A percentile compares a stretch with the other conserved stretches of the same genome.
Evolutionary conservation across 2,113 vertebrate species (phyloP).

Genomic region (Megalops atlanticus): DNA sequence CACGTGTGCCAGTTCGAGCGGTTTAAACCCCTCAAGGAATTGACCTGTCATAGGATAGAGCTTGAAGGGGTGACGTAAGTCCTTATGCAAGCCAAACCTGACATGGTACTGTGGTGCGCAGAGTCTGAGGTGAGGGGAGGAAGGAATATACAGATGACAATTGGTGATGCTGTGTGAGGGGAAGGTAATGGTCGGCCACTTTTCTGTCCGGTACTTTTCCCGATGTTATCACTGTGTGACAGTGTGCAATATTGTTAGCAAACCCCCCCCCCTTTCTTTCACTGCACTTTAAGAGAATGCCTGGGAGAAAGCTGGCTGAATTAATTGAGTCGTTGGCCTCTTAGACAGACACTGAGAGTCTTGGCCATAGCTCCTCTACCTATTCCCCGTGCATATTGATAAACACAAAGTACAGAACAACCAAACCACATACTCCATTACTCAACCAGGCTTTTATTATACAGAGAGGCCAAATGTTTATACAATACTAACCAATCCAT

Average conservation of each 20-base stretch:
- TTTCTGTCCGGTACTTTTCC: no score
- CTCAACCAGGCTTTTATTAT: not conserved
- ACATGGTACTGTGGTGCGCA: no score
- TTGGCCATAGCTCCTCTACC: not conserved
- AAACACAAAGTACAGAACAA: not conserved
- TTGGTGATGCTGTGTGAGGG: not conserved
- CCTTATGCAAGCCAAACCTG: no score
- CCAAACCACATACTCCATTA: no score
- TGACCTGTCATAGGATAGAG: no score
- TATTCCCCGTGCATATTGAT: not conserved
- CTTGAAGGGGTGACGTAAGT: no score
- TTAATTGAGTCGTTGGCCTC: not conserved
- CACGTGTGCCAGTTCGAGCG: no score
- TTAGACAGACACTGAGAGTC: not conserved
- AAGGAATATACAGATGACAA: not conserved
- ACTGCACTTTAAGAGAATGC: not conserved
- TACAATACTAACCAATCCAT: not conserved
- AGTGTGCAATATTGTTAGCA: not conserved
- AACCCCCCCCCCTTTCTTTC: not conserved
- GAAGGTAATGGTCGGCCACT: not conserved
- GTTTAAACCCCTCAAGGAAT: no score
- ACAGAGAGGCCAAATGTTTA: not conserved
- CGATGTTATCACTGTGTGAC: not conserved
- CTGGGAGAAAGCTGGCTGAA: not conserved
- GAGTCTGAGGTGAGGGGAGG: not conserved